phyloP scores from a whole-genome alignment of 1,140 invertebrate genomes.

The Formica selysi region DNA sequence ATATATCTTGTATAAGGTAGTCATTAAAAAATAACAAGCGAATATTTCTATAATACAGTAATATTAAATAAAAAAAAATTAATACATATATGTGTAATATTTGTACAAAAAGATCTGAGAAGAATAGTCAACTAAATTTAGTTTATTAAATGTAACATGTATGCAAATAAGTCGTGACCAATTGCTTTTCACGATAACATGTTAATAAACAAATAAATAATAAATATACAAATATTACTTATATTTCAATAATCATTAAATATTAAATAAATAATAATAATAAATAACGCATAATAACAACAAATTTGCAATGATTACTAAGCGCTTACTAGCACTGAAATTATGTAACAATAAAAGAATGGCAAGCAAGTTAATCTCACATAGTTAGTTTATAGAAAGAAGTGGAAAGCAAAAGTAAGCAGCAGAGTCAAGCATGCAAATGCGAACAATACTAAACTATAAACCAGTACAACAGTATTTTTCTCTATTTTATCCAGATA shows the following conservation, averaged over 20 bases:
- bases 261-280: slow-evolving; percentile 67
- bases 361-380: slow-evolving; percentile 31
- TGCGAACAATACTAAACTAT: slow-evolving; percentile 78
- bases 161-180: slow-evolving; percentile 54
- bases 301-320: slow-evolving; percentile 52
- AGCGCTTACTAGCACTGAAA: slow-evolving; percentile 45
- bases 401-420: slow-evolving; percentile 80
- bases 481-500: slow-evolving; percentile 79
- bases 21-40: slow-evolving; percentile 50
- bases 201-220: slow-evolving; percentile 65
- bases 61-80: slow-evolving; percentile 13
- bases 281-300: slow-evolving; percentile 61
- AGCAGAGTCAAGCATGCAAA: slow-evolving; percentile 80
- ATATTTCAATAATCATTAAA: slow-evolving; percentile 67
- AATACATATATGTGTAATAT: slow-evolving; percentile 30
- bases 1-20: slow-evolving; percentile 44
- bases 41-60: slow-evolving; percentile 30
- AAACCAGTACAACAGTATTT: slow-evolving; percentile 78
- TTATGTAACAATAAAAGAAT: slow-evolving; percentile 51
- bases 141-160: slow-evolving; percentile 66
- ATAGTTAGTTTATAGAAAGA: slow-evolving; percentile 72
- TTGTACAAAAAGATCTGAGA: slow-evolving; percentile 37
- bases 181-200: slow-evolving; percentile 61
- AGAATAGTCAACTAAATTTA: slow-evolving; percentile 49
- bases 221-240: slow-evolving; percentile 65